phyloP scores from a whole-genome alignment of 30 jellyfish, hydroid and myxozoan genomes.

The Hydractinia echinata region DNA sequence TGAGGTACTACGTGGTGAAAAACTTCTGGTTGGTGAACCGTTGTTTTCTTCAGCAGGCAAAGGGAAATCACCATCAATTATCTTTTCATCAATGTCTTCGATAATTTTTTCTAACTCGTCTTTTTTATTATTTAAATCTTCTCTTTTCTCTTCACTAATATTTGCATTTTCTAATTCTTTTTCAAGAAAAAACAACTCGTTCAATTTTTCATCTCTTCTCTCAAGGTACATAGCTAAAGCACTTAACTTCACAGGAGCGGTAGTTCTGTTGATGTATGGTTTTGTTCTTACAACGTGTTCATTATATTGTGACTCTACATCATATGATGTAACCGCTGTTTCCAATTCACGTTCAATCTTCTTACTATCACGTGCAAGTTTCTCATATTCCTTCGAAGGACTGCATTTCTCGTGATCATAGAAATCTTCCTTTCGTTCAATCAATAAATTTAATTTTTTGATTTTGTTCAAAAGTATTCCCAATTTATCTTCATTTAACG shows the following conservation, averaged over 20 bases:
- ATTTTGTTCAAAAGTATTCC: constrained; percentile 33
- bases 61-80: constrained; percentile 16
- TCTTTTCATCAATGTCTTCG: constrained; percentile 35
- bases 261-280: not conserved
- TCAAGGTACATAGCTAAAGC: not conserved
- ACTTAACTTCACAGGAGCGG: not conserved
- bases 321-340: not conserved
- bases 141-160: not conserved
- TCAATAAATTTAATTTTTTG: constrained; percentile 2
- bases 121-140: constrained; percentile 13
- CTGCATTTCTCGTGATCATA: not conserved
- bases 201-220: constrained; percentile 24
- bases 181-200: constrained; percentile 11
- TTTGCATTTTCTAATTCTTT: not conserved
- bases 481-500: constrained; percentile 42
- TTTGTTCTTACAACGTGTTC: not conserved
- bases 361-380: not conserved
- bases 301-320: not conserved
- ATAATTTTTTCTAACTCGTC: not conserved
- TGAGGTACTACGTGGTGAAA: constrained; percentile 46
- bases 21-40: constrained; percentile 27
- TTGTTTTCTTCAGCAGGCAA: constrained; percentile 1
- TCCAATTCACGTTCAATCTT: not conserved
- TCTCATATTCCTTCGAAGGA: not conserved
- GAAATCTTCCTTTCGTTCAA: not conserved